Base-by-base conservation (phyloP, 2,888 invertebrate genomes). In the Megaustenia siamemsis region DNA sequence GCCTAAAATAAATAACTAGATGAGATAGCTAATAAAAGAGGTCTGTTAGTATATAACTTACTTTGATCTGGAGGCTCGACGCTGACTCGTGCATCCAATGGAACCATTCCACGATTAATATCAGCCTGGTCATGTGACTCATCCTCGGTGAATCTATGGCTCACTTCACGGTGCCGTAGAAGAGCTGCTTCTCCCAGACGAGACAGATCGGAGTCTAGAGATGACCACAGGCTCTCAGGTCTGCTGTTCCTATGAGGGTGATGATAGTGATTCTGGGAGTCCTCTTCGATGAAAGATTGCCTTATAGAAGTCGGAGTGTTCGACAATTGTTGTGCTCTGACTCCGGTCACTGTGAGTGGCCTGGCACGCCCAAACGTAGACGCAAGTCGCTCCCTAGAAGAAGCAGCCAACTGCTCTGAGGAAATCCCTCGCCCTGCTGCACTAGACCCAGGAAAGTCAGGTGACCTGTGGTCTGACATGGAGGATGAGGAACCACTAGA, bases 401-500 rank as follows among this genome's bases (percentile, higher is more conserved):
- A 82, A 38, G 73, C 28, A 3, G 49, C 49, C 18, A 43, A 56
- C 40, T 73, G 82, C 21, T 82, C 82, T 32, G 82, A 68, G 10
- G 73, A 43, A 21, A 35, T 38, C 32, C 73, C 28, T 60, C 60
- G 60, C 15, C 43, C 38, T 38, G 32, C 73, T 6, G 66, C n/a
- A 40, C 49, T n/a, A 35, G 66, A 35, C 28, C 75, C n/a, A 24
- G 60, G 66, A 32, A 76, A 60, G 12, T 82, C 66, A 38, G 45
- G 12, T 5, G 75, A 40, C 56, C 76, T 82, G 43, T 75, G 82
- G n/a, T 82, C 82, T 49, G 75, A 40, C 49, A 82, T 21, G 32
- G 82, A 82, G 28, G 82, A 82, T 18, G 82, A 63, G n/a, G 82
- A 82, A 8, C 82, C 82, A 28, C 82, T 82, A 24, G 82, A 82